Conservation (phyloP, 2,797 vertebrate species). For the Sebastes kiyomatsui region DNA sequence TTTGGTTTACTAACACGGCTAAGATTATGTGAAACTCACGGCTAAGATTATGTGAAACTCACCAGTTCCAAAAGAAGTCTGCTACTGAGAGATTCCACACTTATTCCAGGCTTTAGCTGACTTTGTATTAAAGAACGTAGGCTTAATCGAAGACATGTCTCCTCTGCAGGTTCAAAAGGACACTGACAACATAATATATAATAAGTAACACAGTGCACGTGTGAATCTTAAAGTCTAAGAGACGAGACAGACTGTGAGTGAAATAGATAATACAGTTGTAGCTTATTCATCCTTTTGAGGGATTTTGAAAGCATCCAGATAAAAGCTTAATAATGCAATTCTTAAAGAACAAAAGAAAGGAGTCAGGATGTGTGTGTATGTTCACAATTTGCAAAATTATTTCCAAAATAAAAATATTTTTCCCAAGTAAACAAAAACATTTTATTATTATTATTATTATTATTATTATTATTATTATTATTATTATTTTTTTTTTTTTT, state of each 20-base stretch:
- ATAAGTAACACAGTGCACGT: background rate
- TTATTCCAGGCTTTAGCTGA: background rate
- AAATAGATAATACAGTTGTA: background rate
- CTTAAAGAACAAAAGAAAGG: constrained; percentile 9
- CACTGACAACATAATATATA: constrained; percentile 2
- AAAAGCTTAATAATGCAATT: background rate
- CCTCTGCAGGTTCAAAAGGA: constrained; percentile 35
- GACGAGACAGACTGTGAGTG: background rate
- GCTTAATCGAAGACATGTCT: background rate
- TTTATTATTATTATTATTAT: background rate
- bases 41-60: background rate
- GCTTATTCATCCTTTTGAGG: background rate
- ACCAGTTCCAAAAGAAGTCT: background rate
- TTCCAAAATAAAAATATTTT: background rate
- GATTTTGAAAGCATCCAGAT: constrained; percentile 8
- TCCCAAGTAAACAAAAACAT: background rate
- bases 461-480: no score
- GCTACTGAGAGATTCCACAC: background rate
- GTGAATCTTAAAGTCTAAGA: constrained; percentile 4
- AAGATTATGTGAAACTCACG: background rate
- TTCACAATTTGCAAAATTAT: background rate
- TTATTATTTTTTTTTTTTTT: no score
- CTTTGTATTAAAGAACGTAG: constrained; percentile 1
- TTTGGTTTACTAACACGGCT: constrained; percentile 1
- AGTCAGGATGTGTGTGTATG: background rate